Evolutionary conservation across 2,888 invertebrate species (phyloP).

Genomic region (Drosophila ustulata): DNA sequence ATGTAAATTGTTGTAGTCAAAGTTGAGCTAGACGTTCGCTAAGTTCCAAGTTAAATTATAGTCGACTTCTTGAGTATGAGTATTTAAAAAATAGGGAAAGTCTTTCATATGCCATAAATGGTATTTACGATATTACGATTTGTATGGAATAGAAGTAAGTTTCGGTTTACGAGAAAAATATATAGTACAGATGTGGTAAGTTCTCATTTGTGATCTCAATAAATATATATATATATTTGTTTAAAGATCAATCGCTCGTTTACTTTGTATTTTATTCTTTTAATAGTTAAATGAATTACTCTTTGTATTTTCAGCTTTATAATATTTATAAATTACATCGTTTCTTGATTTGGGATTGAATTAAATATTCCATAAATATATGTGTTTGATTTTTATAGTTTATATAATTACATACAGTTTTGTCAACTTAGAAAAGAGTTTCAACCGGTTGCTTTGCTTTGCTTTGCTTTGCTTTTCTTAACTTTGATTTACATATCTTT

Average conservation of each 20-base stretch:
- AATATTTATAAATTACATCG: slow-evolving; percentile 59
- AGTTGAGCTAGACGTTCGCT: slow-evolving; percentile 59
- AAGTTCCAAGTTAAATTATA: slow-evolving; percentile 53
- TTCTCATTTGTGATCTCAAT: slow-evolving; percentile 37
- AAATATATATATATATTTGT: slow-evolving; percentile 41
- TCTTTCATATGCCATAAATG: slow-evolving; percentile 29
- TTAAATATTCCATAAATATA: slow-evolving; percentile 68
- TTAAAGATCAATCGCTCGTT: slow-evolving; percentile 45
- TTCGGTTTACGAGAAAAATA: slow-evolving; percentile 72
- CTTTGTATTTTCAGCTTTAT: slow-evolving; percentile 22
- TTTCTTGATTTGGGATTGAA: slow-evolving; percentile 46
- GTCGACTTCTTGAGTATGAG: slow-evolving; percentile 31
- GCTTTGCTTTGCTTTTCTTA: slow-evolving; percentile 25
- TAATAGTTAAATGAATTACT: slow-evolving; percentile 58
- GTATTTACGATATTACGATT: slow-evolving; percentile 11
- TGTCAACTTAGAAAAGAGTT: slow-evolving; percentile 56
- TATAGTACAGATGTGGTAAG: slow-evolving; percentile 65
- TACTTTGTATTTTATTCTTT: slow-evolving; percentile 28
- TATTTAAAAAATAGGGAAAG: slow-evolving; percentile 36
- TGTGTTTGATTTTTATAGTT: slow-evolving; percentile 40
- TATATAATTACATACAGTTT: slow-evolving; percentile 72
- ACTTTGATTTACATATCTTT: slow-evolving; percentile 10
- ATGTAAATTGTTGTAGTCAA: slow-evolving; percentile 56
- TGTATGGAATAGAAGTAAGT: slow-evolving; percentile 21
- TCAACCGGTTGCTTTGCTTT: slow-evolving; percentile 33